Conservation (phyloP, 2,113 vertebrate genomes). For the Ammospiza nelsoni region DNA sequence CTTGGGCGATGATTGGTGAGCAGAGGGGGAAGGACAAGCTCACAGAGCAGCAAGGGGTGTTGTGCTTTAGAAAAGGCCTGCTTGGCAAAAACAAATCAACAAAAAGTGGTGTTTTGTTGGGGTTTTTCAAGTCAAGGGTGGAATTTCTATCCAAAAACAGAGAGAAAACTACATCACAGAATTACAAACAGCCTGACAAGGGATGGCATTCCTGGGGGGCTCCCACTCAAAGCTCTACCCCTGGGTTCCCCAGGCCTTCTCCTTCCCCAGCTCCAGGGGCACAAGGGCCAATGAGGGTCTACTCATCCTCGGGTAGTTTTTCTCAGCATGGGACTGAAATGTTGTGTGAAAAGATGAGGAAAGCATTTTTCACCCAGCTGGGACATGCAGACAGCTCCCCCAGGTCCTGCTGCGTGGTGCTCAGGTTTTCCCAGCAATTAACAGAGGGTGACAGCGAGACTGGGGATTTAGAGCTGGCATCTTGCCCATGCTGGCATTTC, state of each 20-base stretch:
- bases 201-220: neutral
- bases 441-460: neutral
- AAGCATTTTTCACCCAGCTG: accelerated
- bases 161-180: slow-evolving; percentile 11
- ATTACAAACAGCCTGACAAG: neutral
- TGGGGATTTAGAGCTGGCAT: neutral
- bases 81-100: neutral
- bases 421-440: neutral
- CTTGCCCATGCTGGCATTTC: neutral
- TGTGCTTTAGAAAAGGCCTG: neutral
- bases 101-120: neutral
- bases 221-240: neutral
- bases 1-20: accelerated
- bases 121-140: neutral
- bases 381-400: neutral
- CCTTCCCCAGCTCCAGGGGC: neutral
- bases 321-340: neutral
- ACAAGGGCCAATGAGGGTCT: neutral
- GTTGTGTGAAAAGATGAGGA: neutral
- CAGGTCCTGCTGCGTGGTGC: neutral
- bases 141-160: neutral
- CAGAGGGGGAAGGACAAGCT: neutral
- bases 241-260: neutral
- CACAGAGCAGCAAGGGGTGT: neutral
- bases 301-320: neutral